These are phyloP conservation scores for Thera obeliscata DNA, from an alignment of 2,888 invertebrate species.

Conservation along the genomic window DNA sequence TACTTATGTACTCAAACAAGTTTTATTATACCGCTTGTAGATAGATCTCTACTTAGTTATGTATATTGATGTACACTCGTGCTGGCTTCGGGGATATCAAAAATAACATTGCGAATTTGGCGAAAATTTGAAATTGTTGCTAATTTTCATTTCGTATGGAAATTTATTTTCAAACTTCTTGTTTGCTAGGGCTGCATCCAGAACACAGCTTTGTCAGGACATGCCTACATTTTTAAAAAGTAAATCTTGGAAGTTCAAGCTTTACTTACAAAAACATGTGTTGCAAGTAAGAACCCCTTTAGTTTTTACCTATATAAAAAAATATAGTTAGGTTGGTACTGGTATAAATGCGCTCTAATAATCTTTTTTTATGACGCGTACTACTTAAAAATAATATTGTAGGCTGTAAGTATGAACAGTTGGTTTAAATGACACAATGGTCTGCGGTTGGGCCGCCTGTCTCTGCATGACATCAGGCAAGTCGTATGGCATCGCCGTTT, in stretches of 20 bases:
- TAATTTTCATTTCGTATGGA: no score
- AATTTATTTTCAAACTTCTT: no score
- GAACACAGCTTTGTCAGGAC: no score
- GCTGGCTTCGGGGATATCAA: not conserved
- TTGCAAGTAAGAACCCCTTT: no score
- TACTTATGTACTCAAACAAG: slow-evolving; percentile 22
- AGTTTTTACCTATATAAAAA: no score
- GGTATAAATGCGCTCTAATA: not conserved
- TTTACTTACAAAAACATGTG: no score
- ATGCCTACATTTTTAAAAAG: no score
- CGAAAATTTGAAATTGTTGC: not conserved
- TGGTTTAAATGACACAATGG: slow-evolving; percentile 42
- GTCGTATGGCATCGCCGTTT: slow-evolving; percentile 52
- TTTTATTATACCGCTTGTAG: slow-evolving; percentile 20
- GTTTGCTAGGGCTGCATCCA: no score
- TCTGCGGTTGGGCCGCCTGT: slow-evolving; percentile 35
- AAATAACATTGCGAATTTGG: not conserved
- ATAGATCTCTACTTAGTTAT: slow-evolving; percentile 4
- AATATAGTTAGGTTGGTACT: no score
- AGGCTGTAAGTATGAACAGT: slow-evolving; percentile 25
- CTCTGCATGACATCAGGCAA: slow-evolving; percentile 31
- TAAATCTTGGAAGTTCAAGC: no score
- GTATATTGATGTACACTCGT: not conserved
- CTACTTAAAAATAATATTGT: not conserved
- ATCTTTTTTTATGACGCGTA: not conserved